phyloP scores from a whole-genome alignment of 37 sponge, comb jelly and placozoan genomes.

The Haliclona indistincta region DNA sequence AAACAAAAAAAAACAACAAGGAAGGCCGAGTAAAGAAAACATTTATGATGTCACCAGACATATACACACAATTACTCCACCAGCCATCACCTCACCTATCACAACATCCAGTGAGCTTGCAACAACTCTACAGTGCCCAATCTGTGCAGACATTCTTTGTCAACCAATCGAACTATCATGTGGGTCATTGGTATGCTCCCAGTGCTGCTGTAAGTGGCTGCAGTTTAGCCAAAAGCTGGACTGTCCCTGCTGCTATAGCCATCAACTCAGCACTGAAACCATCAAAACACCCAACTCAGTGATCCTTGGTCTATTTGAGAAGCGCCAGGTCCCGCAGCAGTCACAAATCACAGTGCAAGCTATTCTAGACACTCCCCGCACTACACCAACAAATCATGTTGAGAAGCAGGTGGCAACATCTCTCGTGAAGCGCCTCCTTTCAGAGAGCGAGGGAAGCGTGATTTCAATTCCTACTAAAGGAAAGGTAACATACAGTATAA shows the following conservation, averaged over 20 bases:
- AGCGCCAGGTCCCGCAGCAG: no score
- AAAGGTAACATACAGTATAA: no score
- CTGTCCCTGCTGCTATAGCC: conserved; percentile 25
- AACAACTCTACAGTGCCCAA: not conserved
- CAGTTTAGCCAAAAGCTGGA: no score
- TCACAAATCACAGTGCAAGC: no score
- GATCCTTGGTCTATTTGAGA: not conserved
- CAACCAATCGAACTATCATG: conserved; percentile 11
- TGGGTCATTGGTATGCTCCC: not conserved
- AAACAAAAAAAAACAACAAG: conserved; percentile 3
- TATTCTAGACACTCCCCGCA: no score
- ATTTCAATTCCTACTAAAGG: not conserved
- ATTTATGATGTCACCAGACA: no score
- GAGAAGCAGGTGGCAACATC: not conserved
- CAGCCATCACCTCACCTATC: no score
- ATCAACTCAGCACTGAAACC: not conserved
- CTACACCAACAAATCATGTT: not conserved
- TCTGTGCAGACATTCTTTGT: not conserved
- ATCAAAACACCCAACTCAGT: not conserved
- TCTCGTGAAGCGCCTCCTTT: not conserved
- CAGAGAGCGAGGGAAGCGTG: not conserved
- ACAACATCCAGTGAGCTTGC: not conserved
- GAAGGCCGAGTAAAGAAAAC: not conserved
- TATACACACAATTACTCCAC: not conserved
- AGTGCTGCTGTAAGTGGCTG: conserved; percentile 5